These are phyloP conservation scores for Rhinogobius similis DNA, from an alignment of 2,113 vertebrate species.

Conservation along the genomic window DNA sequence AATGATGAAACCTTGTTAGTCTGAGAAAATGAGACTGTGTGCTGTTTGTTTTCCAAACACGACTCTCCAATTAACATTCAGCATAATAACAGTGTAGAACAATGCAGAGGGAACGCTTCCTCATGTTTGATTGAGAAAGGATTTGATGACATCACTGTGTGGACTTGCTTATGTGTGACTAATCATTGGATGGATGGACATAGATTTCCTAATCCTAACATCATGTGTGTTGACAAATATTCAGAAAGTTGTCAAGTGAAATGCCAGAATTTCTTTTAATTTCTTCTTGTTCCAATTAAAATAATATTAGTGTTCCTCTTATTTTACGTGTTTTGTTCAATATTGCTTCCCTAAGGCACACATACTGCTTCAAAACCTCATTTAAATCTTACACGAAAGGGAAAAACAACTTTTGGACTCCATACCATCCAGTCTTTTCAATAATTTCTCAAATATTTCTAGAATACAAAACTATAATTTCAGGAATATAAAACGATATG, in stretches of 20 bases:
- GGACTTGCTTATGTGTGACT: neutral
- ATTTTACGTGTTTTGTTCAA: no score
- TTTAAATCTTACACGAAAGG: no score
- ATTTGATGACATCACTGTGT: conserved; percentile 6
- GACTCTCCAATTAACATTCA: conserved; percentile 58
- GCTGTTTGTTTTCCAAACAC: conserved; percentile 52
- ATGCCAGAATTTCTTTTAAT: no score
- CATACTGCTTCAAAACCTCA: no score
- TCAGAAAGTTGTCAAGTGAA: no score
- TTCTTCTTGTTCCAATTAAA: no score
- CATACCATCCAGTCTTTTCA: no score
- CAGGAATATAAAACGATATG: neutral
- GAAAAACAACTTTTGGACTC: no score
- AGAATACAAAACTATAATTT: no score
- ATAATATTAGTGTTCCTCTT: no score
- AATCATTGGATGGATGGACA: neutral
- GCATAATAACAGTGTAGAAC: conserved; percentile 61
- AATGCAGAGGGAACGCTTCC: conserved; percentile 46
- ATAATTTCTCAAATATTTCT: no score
- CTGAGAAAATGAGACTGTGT: conserved; percentile 38
- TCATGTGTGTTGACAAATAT: neutral
- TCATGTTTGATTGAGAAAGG: conserved; percentile 17
- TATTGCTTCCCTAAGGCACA: no score
- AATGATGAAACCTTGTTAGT: conserved; percentile 56
- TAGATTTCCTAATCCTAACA: neutral